Conservation (phyloP, 2,888 invertebrate genomes). For the Blera fallax region DNA sequence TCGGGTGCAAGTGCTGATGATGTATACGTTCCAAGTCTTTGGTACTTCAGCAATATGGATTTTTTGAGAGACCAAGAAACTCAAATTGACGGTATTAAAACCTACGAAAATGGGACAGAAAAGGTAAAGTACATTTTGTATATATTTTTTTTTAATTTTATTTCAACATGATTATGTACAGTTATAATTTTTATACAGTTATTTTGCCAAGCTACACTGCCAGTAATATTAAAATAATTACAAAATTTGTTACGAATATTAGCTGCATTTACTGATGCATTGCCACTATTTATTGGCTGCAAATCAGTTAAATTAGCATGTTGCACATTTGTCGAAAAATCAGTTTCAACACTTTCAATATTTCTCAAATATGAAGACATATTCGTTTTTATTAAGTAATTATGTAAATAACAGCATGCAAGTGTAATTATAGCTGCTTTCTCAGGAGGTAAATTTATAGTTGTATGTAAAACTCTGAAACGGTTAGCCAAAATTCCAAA, state of each 20-base stretch:
- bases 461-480: conserved; percentile 73
- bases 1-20: conserved; percentile 16
- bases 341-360: conserved; percentile 21
- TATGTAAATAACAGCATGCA: conserved; percentile 12
- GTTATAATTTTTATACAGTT: background rate
- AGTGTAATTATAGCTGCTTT: conserved; percentile 4
- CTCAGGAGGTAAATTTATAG: conserved; percentile 47
- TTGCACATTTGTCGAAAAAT: conserved; percentile 4
- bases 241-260: conserved; percentile 17
- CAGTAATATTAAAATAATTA: conserved; percentile 22
- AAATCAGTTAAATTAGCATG: conserved; percentile 8
- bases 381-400: background rate
- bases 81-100: conserved; percentile 2
- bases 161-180: background rate
- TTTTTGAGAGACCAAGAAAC: conserved; percentile 3
- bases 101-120: conserved; percentile 5
- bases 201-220: conserved; percentile 9
- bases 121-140: conserved; percentile 2
- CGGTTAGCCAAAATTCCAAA: conserved; percentile 73
- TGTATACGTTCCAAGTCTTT: conserved; percentile 24
- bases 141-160: conserved; percentile 11
- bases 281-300: conserved; percentile 13
- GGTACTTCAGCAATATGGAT: conserved; percentile 16
- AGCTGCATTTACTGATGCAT: conserved; percentile 3
- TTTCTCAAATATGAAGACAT: conserved; percentile 18